These are phyloP conservation scores for Orchestes rusci DNA, from an alignment of 2,888 invertebrate species.

Conservation along the genomic window DNA sequence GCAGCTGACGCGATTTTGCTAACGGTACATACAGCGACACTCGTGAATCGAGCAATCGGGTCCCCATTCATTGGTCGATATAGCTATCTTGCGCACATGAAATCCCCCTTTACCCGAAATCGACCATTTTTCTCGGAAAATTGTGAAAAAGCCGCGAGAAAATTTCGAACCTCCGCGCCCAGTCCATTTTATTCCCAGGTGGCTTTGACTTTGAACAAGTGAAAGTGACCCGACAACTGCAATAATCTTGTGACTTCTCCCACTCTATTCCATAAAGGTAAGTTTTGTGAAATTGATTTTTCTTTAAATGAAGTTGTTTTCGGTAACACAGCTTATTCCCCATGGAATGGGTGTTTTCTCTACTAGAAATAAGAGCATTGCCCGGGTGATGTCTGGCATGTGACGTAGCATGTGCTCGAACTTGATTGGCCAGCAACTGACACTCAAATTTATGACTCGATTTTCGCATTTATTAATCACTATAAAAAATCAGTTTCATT, in stretches of 20 bases:
- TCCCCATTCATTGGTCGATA: conserved; percentile 35
- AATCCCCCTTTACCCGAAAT: too few species aligned
- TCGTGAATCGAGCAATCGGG: conserved; percentile 17
- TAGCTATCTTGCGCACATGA: conserved; percentile 35
- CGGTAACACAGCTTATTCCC: too few species aligned
- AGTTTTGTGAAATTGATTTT: too few species aligned
- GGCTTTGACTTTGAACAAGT: conserved; percentile 26
- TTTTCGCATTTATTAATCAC: too few species aligned
- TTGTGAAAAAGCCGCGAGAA: too few species aligned
- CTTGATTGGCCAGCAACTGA: conserved; percentile 32
- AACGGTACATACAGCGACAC: conserved; percentile 20
- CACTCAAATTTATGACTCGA: conserved; percentile 22
- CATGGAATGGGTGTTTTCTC: conserved; percentile 4
- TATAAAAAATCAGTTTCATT: too few species aligned
- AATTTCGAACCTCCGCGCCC: conserved; percentile 12
- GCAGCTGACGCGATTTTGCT: conserved; percentile 20
- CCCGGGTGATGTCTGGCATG: conserved; percentile 38
- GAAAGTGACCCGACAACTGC: conserved; percentile 20
- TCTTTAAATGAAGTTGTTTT: too few species aligned
- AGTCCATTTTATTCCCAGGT: conserved; percentile 18
- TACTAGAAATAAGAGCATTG: conserved; percentile 31
- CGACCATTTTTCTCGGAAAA: too few species aligned
- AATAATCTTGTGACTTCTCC: conserved; percentile 9
- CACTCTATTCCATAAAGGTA: conserved; percentile 6
- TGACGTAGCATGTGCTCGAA: conserved; percentile 39